These are phyloP conservation scores for Trilocha varians DNA, from an alignment of 2,888 invertebrate species.

Conservation along the genomic window DNA sequence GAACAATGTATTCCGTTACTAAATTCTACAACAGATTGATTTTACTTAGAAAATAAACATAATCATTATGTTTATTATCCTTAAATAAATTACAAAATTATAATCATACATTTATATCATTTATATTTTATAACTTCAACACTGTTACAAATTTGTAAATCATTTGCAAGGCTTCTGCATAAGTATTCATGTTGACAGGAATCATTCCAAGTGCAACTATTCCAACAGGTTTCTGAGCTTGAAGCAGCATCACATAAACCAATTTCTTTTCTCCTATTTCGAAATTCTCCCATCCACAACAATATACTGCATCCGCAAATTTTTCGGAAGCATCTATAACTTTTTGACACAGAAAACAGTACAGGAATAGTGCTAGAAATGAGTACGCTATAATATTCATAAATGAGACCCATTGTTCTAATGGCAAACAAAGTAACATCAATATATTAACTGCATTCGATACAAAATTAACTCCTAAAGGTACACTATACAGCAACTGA, in stretches of 20 bases:
- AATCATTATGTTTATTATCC: too few relatives aligned
- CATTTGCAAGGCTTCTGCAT: constrained; percentile 25
- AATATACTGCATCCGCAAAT: constrained; percentile 29
- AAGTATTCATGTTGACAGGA: constrained; percentile 29
- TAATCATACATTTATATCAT: background rate
- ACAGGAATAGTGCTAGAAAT: constrained; percentile 27
- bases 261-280: constrained; percentile 17
- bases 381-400: constrained; percentile 21
- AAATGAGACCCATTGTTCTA: constrained; percentile 23
- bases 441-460: constrained; percentile 24
- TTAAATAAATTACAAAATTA: too few relatives aligned
- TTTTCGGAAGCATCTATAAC: constrained; percentile 29
- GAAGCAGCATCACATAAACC: constrained; percentile 26
- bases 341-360: constrained; percentile 31
- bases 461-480: constrained; percentile 23
- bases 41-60: too few relatives aligned
- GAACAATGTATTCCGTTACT: too few relatives aligned
- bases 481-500: constrained; percentile 20
- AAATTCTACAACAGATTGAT: too few relatives aligned
- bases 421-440: constrained; percentile 26
- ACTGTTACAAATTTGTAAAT: constrained; percentile 33
- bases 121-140: constrained; percentile 18
- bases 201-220: constrained; percentile 24
- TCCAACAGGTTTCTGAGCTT: constrained; percentile 28
- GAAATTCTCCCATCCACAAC: constrained; percentile 34